Conservation (phyloP, 1,140 invertebrate species). For the Asbolus verrucosus region DNA sequence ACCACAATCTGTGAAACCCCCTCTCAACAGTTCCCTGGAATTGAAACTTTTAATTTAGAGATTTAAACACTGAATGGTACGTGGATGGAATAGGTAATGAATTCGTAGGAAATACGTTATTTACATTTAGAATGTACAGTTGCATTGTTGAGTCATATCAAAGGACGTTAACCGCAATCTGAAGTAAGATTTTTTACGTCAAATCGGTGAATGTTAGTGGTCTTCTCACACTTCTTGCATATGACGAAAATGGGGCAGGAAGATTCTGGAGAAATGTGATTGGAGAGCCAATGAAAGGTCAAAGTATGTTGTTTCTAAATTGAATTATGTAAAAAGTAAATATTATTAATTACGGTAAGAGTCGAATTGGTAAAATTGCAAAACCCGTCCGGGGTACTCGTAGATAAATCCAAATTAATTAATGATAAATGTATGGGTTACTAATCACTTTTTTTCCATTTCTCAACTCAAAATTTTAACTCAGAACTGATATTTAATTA, state of each 20-base stretch:
- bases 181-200: neutral
- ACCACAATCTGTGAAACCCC: too few relatives aligned
- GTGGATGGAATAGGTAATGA: conserved; percentile 13
- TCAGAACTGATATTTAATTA: too few relatives aligned
- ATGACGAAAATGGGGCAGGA: too few relatives aligned
- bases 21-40: too few relatives aligned
- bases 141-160: conserved; percentile 33
- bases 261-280: too few relatives aligned
- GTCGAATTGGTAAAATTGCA: conserved; percentile 16
- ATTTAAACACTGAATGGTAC: conserved; percentile 2
- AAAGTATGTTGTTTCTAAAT: conserved; percentile 27
- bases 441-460: too few relatives aligned
- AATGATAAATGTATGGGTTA: too few relatives aligned
- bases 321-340: conserved; percentile 31
- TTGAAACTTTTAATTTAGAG: too few relatives aligned
- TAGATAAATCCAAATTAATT: conserved; percentile 9
- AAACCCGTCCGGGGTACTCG: neutral
- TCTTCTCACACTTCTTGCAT: too few relatives aligned
- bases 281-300: neutral
- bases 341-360: conserved; percentile 33
- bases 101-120: conserved; percentile 26
- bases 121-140: conserved; percentile 38
- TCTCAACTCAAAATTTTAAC: too few relatives aligned
- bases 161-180: conserved; percentile 17
- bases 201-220: too few relatives aligned